A percentile compares a stretch with the other conserved stretches of the same genome.
These are phyloP conservation scores for Origma solitaria DNA, from an alignment of 2,113 vertebrate species.

Conservation along the genomic window DNA sequence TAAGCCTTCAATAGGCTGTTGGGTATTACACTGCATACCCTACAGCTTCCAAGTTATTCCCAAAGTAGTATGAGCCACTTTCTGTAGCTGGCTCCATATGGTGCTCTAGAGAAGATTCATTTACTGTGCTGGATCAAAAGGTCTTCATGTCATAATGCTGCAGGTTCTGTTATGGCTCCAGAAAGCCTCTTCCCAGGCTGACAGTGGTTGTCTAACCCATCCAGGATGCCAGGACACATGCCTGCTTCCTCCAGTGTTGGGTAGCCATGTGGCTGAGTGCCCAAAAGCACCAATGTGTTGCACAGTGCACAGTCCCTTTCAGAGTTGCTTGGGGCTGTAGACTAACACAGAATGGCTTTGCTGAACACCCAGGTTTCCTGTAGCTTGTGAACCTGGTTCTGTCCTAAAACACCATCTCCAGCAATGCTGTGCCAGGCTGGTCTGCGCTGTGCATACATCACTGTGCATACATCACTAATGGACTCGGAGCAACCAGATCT, in stretches of 20 bases:
- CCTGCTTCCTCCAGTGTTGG: not conserved
- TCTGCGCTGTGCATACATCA: not conserved
- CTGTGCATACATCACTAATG: not conserved
- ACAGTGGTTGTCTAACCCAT: not conserved
- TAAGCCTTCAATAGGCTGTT: not conserved
- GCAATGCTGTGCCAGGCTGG: rapidly evolving
- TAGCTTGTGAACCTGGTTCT: not conserved
- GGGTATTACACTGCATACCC: not conserved
- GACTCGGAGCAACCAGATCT: not conserved
- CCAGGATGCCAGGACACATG: not conserved
- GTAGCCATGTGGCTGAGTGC: not conserved
- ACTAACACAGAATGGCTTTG: not conserved
- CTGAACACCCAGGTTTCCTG: not conserved
- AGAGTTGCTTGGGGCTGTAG: not conserved
- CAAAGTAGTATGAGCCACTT: not conserved
- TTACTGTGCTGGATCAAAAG: not conserved
- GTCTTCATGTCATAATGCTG: not conserved
- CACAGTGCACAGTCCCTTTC: not conserved
- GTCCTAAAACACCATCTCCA: not conserved
- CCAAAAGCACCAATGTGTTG: not conserved
- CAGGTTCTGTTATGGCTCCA: not conserved
- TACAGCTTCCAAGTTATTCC: not conserved
- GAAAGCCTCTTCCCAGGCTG: not conserved
- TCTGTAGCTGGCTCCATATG: not conserved
- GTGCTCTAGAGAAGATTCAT: not conserved